Base-by-base conservation (phyloP, 2,888 invertebrate genomes). In the Tromatobia lineatoria region DNA sequence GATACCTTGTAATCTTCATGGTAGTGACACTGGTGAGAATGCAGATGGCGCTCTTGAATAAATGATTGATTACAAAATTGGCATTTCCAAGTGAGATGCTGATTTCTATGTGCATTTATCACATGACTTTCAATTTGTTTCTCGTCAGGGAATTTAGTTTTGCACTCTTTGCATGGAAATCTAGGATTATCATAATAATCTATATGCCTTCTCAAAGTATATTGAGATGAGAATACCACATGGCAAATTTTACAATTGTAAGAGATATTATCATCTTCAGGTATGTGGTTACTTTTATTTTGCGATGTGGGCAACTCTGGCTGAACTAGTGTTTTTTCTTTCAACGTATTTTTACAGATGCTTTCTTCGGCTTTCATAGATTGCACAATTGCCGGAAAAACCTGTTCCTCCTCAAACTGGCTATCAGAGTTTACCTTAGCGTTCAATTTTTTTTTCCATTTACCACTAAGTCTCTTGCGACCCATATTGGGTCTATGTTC, bases 11-110 rank as follows among this genome's bases (percentile, higher is more conserved):
- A 74, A 42, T 18, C 10, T n/a, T 73, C 20, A 38, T 82, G 82
- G 50, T 59, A 73, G 42, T 82, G 82, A 45, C 3, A 73, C 38
- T 79, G 1, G 15, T 83, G 82, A 25, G 74, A 20, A 11, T 29
- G 74, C 6, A 69, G 64, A 38, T n/a, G 23, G 20, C 3, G 3
- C 13, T 1, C 7, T n/a, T 2, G 15, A 1, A 0, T 15, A 11
- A 83, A 20, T 2, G 15, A 11, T 70, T 83, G 64, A 3, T 23
- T 34, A 38, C 82, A 83, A 20, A 83, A 1, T 15, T 13, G n/a
- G 23, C 82, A 83, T n/a, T 34, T 29, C 18, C 6, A 20, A 38
- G 38, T 23, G 13, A 7, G 1, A 15, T 25, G 15, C 7, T 8
- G 15, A 8, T 23, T 8, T 47, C 15, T 25, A 67, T 82, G 77